Percentiles rank a stretch among this genome's conserved stretches.
Conservation (phyloP, 1,140 invertebrate genomes). For the Formica selysi region DNA sequence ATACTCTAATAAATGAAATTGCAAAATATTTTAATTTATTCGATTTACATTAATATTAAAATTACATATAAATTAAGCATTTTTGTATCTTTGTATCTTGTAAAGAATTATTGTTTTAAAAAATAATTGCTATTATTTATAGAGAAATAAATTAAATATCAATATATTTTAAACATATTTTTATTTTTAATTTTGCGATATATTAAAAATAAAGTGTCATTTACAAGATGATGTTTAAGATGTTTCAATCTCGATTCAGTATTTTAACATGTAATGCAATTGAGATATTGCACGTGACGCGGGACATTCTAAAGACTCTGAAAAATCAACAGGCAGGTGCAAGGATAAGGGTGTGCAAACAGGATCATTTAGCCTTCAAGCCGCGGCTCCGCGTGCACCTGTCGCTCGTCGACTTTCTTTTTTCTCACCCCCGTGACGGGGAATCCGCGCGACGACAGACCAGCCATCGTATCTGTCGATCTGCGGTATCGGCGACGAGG, state of each 20-base stretch:
- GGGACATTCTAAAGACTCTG: constrained; percentile 35
- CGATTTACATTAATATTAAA: not conserved
- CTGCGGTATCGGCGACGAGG: constrained; percentile 81
- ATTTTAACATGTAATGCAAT: not conserved
- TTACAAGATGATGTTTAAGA: not conserved
- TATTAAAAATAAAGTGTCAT: not conserved
- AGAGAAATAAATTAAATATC: constrained; percentile 10
- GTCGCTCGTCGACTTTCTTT: constrained; percentile 73
- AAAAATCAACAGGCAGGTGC: constrained; percentile 62
- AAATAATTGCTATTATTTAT: not conserved
- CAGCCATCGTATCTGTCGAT: constrained; percentile 82
- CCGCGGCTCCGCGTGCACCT: constrained; percentile 68
- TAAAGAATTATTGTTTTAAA: not conserved
- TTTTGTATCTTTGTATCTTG: not conserved
- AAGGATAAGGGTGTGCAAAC: constrained; percentile 66
- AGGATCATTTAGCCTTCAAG: constrained; percentile 74
- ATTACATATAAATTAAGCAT: not conserved
- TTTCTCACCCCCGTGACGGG: constrained; percentile 73
- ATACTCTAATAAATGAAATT: not conserved
- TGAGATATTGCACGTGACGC: not conserved
- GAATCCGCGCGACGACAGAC: constrained; percentile 75
- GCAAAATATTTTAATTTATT: not conserved
- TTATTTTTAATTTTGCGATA: not conserved
- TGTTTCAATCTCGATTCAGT: not conserved
- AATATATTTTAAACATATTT: constrained; percentile 2